Conservation (phyloP, 92 coral and sea anemone species). For the Virgularia gustaviana region DNA sequence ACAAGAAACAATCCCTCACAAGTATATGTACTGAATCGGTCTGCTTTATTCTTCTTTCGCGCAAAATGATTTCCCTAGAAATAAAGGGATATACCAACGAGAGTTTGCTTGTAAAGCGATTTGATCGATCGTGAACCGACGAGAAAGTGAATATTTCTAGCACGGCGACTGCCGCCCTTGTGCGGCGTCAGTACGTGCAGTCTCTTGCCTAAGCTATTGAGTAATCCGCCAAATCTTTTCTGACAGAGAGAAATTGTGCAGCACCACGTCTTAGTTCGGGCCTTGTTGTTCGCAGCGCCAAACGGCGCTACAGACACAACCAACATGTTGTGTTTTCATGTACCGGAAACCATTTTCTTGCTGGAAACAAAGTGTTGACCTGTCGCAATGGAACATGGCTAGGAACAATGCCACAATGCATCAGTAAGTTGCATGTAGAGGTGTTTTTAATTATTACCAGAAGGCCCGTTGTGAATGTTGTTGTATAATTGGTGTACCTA, state of each 20-base stretch:
- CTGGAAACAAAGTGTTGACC: not conserved
- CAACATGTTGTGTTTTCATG: constrained; percentile 16
- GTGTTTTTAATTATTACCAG: not conserved
- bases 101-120: too few relatives aligned
- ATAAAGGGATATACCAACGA: too few relatives aligned
- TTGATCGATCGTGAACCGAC: too few relatives aligned
- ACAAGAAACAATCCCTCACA: too few relatives aligned
- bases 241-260: constrained; percentile 17
- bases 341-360: constrained; percentile 1
- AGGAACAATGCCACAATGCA: not conserved
- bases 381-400: constrained; percentile 16
- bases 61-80: too few relatives aligned
- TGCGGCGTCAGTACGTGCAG: too few relatives aligned
- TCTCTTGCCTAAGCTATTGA: too few relatives aligned
- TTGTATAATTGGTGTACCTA: not conserved
- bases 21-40: too few relatives aligned
- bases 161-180: too few relatives aligned
- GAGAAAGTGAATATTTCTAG: too few relatives aligned
- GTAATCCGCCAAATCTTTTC: too few relatives aligned
- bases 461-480: not conserved
- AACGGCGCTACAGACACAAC: constrained; percentile 3
- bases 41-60: too few relatives aligned
- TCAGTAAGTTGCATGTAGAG: not conserved
- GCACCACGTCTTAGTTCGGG: not conserved
- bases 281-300: not conserved